These are phyloP conservation scores for Halocaridina rubra DNA, from an alignment of 2,888 invertebrate species.

Conservation along the genomic window DNA sequence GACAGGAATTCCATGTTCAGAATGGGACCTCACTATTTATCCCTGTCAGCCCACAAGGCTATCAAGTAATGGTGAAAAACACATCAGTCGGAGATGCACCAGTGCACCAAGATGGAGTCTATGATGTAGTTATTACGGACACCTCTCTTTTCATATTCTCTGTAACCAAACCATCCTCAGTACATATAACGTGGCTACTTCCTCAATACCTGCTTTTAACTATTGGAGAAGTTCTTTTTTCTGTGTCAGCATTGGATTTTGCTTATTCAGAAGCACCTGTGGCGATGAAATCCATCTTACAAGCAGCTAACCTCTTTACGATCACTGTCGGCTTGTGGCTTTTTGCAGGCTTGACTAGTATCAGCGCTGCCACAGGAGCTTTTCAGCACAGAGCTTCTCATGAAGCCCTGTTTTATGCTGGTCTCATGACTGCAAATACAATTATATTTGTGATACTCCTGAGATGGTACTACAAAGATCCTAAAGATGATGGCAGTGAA, in stretches of 20 bases:
- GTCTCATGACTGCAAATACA: conserved; percentile 42
- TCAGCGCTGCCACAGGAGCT: conserved; percentile 14
- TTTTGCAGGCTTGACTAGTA: conserved; percentile 42
- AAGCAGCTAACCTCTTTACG: conserved; percentile 65
- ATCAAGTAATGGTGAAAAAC: conserved; percentile 19
- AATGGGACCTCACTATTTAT: conserved; percentile 9
- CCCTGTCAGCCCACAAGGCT: conserved; percentile 22
- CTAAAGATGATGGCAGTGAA: not conserved
- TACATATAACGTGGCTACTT: conserved; percentile 69
- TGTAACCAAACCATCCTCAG: conserved; percentile 23
- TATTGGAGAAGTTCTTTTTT: conserved; percentile 72
- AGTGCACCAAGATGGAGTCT: conserved; percentile 51
- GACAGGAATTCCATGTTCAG: not conserved
- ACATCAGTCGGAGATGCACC: conserved; percentile 10
- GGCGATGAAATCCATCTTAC: conserved; percentile 69
- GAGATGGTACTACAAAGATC: conserved; percentile 16
- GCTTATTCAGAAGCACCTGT: conserved; percentile 71
- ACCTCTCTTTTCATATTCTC: not conserved
- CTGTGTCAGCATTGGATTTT: conserved; percentile 72
- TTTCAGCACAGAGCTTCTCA: conserved; percentile 53
- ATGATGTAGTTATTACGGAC: conserved; percentile 26
- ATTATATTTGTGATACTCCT: conserved; percentile 50
- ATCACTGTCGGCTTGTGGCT: conserved; percentile 60
- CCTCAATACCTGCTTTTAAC: conserved; percentile 72
- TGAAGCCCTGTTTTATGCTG: conserved; percentile 52